phyloP scores from a whole-genome alignment of 2,797 vertebrate genomes.

The Luscinia megarhynchos region DNA sequence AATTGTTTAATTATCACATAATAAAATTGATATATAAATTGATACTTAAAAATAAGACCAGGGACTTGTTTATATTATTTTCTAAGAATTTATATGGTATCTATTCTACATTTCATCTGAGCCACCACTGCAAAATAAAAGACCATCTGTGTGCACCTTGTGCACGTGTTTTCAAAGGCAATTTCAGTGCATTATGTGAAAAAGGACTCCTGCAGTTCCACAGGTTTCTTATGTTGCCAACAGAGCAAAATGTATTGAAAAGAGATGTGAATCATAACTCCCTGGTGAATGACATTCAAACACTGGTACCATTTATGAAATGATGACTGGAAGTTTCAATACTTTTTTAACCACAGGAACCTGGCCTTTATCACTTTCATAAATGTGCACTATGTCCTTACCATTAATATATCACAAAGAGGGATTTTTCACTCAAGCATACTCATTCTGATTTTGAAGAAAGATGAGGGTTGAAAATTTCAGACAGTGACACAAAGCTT shows the following conservation, averaged over 20 bases:
- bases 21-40: neutral
- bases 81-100: neutral
- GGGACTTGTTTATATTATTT: neutral
- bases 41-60: neutral
- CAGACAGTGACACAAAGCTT: conserved; percentile 43
- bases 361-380: conserved; percentile 16
- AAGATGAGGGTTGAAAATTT: neutral
- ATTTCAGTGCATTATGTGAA: neutral
- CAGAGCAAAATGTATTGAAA: neutral
- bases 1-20: neutral
- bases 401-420: conserved; percentile 35
- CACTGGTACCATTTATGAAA: conserved; percentile 24
- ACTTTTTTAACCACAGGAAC: conserved; percentile 19
- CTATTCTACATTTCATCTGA: neutral
- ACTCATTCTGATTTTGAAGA: conserved; percentile 55
- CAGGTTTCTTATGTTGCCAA: conserved; percentile 2
- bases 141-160: neutral
- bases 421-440: conserved; percentile 47
- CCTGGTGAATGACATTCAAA: conserved; percentile 22
- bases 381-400: conserved; percentile 10
- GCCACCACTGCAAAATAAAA: neutral
- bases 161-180: neutral
- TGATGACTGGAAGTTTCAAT: conserved; percentile 20
- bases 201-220: neutral
- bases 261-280: conserved; percentile 5